A percentile compares a stretch with the other conserved stretches of the same genome.
Conservation (phyloP, 1,140 invertebrate species). For the Telenomus remus region DNA sequence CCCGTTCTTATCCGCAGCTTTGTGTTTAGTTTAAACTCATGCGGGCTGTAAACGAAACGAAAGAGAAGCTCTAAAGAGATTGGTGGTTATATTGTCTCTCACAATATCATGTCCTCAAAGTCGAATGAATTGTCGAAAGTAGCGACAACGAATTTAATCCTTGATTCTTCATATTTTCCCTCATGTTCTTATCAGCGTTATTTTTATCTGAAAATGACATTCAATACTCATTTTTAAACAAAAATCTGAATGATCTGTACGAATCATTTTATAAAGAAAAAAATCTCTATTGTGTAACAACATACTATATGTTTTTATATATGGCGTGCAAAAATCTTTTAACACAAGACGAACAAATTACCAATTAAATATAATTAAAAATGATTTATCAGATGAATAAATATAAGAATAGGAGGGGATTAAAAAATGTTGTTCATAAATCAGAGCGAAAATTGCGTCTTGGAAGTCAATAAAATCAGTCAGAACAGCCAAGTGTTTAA, state of each 20-base stretch:
- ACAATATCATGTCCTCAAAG: slow-evolving; percentile 26
- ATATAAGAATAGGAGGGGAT: background rate
- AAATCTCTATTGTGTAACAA: background rate
- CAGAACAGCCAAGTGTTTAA: slow-evolving; percentile 21
- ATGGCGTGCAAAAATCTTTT: background rate
- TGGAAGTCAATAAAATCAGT: slow-evolving; percentile 19
- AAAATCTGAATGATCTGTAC: too few relatives aligned
- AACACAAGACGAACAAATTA: background rate
- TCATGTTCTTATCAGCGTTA: background rate
- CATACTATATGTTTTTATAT: background rate
- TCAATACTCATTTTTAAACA: too few relatives aligned
- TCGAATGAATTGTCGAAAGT: slow-evolving; percentile 22
- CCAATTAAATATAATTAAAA: slow-evolving; percentile 4
- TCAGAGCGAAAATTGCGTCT: background rate
- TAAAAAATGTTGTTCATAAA: slow-evolving; percentile 9
- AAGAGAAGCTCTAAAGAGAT: slow-evolving; percentile 53
- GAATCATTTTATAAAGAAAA: background rate
- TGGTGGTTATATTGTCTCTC: slow-evolving; percentile 47
- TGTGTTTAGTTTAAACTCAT: slow-evolving; percentile 59
- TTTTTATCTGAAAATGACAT: background rate
- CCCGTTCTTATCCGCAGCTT: slow-evolving; percentile 56
- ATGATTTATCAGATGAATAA: background rate
- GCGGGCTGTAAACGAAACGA: slow-evolving; percentile 54
- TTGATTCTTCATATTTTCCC: background rate
- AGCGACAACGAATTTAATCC: slow-evolving; percentile 2